Conservation (phyloP, 2,113 vertebrate genomes). For the Calidris pugnax region DNA sequence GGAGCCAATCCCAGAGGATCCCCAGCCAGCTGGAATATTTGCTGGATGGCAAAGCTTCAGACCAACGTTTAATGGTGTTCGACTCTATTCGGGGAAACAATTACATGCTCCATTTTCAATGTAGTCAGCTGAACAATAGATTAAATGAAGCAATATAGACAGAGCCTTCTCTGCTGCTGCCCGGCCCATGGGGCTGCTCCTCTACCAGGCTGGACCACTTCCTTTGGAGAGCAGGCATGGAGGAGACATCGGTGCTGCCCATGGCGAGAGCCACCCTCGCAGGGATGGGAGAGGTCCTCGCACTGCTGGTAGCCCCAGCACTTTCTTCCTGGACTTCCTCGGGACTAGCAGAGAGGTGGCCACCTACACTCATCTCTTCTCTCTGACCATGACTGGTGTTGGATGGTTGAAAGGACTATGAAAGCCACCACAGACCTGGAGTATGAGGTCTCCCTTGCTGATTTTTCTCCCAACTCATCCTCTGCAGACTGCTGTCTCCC, state of each 20-base stretch:
- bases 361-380: fast-evolving
- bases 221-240: not conserved
- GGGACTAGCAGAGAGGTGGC: not conserved
- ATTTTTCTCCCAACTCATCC: not conserved
- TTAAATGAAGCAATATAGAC: slow-evolving; percentile 50
- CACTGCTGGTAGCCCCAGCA: fast-evolving
- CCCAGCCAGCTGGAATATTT: slow-evolving; percentile 68
- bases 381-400: fast-evolving
- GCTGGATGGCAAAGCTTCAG: slow-evolving; percentile 66
- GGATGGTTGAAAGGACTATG: not conserved
- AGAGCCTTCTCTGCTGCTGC: not conserved
- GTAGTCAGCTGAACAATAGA: slow-evolving; percentile 61
- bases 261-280: fast-evolving
- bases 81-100: slow-evolving; percentile 61
- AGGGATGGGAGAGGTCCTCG: not conserved
- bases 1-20: slow-evolving; percentile 62
- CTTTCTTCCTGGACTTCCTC: not conserved
- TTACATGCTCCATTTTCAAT: slow-evolving; percentile 69
- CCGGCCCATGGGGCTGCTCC: not conserved
- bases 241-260: not conserved
- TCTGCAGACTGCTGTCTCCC: not conserved
- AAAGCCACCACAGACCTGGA: not conserved
- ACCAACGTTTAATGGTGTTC: slow-evolving; percentile 54
- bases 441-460: not conserved
- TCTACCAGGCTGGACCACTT: not conserved